These are phyloP conservation scores for Helostoma temminkii DNA, from an alignment of 2,797 vertebrate species.

Conservation along the genomic window DNA sequence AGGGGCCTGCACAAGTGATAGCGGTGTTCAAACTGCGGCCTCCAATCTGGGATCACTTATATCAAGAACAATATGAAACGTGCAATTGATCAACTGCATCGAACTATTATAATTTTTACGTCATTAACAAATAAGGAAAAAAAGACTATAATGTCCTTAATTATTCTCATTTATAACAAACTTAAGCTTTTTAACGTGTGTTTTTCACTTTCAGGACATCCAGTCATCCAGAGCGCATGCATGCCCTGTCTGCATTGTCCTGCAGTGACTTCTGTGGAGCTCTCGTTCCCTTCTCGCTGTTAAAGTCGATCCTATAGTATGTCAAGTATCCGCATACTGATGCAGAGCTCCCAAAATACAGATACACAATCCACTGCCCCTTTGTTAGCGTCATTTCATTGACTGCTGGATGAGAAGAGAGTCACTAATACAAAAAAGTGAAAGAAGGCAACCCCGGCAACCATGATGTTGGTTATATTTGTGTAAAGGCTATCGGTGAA, in stretches of 20 bases:
- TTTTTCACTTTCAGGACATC: neutral
- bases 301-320: conserved; percentile 64
- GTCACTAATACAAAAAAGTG: conserved; percentile 86
- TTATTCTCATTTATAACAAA: neutral
- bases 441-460: conserved; percentile 87
- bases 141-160: neutral
- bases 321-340: conserved; percentile 82
- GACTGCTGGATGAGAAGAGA: conserved; percentile 85
- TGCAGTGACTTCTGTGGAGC: conserved; percentile 54
- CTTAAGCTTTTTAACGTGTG: neutral
- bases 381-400: conserved; percentile 86
- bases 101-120: neutral
- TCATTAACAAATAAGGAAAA: neutral
- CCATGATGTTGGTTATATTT: conserved; percentile 90
- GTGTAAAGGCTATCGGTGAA: conserved; percentile 89
- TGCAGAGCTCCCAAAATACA: conserved; percentile 75
- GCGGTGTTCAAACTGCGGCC: conserved; percentile 20
- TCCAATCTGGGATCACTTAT: neutral
- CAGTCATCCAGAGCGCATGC: neutral
- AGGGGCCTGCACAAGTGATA: conserved; percentile 49
- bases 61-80: neutral
- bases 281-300: conserved; percentile 59
- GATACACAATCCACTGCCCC: conserved; percentile 83
- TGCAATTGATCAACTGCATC: neutral
- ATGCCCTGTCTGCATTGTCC: conserved; percentile 20